Evolutionary conservation across 1,140 invertebrate species (phyloP), one percentile per base, ranked within the genome.

Genomic region (Schlechtendalia chinensis): DNA sequence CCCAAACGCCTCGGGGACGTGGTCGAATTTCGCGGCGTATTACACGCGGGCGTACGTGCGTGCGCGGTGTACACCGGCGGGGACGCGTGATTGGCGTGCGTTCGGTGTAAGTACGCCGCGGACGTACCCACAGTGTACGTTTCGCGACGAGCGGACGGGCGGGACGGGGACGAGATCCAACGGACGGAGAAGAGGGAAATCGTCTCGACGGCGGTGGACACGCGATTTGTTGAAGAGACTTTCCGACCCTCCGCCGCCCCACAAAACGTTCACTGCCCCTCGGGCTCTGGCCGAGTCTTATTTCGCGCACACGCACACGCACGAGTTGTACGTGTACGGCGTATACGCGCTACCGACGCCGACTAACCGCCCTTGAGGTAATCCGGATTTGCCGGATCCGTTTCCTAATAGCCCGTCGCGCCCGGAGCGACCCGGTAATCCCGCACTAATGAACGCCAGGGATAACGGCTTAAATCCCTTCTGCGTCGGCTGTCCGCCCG

Each of bases 381-480:
- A 79, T 79, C 75, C 75, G 75, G 75, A 79, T 79, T 79, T 79
- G 39, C 58, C 0, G 75, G 75, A 79, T 79, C 75, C 58, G 75
- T 79, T 79, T 79, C 58, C 75, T 79, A 79, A 79, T 79, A 79
- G 75, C 75, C 74, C 54, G 39, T 47, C 75, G 58, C 75, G 39
- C 75, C 58, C 75, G 75, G 24, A 16, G 58, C 58, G 75, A 61
- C 75, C 75, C 75, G 75, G 75, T 79, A 79, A 79, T 79, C 75
- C 75, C 45, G 75, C 58, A 79, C 75, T 79, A 79, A 79, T 79
- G 75, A 79, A 79, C 75, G 75, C 75, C 24, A 63, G 45, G 75
- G 75, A 79, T 79, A 79, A 79, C 56, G 58, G 75, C 75, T 79
- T 79, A 79, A 79, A 79, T 79, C 75, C 75, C 75, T 79, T 79